Conservation (phyloP, 2,113 vertebrate species). For the Mastomys natalensis region DNA sequence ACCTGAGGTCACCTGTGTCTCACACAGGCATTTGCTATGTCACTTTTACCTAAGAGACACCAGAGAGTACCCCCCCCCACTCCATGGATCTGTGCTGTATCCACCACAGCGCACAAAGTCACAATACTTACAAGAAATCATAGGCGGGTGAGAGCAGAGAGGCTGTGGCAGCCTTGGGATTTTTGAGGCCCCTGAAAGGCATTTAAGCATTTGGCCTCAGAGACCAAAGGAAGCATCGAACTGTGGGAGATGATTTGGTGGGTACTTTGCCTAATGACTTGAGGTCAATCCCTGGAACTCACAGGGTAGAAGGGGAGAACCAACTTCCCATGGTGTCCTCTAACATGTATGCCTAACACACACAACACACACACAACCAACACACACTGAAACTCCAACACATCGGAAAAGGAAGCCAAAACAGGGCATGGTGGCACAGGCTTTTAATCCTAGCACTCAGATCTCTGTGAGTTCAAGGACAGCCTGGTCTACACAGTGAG, state of each 20-base stretch:
- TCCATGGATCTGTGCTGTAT: fast-evolving
- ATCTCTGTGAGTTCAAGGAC: neutral
- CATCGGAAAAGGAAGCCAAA: neutral
- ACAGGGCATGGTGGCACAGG: neutral
- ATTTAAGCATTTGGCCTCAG: neutral
- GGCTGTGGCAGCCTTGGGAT: neutral
- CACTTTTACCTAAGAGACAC: neutral
- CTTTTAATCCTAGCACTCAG: neutral
- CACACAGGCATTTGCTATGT: neutral
- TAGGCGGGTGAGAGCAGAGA: neutral
- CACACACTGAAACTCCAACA: neutral
- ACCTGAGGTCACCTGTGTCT: neutral
- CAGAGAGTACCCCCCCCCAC: fast-evolving
- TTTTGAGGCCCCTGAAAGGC: neutral
- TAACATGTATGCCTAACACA: neutral
- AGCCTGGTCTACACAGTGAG: neutral
- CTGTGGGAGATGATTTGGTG: neutral
- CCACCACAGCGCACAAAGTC: neutral
- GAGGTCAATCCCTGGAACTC: neutral
- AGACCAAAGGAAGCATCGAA: neutral
- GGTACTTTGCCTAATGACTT: neutral
- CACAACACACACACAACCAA: neutral
- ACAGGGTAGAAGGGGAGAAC: neutral
- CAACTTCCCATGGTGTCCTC: neutral
- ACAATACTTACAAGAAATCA: neutral